Base-by-base conservation (phyloP, 2,888 invertebrate species). In the Campaea margaritaria region DNA sequence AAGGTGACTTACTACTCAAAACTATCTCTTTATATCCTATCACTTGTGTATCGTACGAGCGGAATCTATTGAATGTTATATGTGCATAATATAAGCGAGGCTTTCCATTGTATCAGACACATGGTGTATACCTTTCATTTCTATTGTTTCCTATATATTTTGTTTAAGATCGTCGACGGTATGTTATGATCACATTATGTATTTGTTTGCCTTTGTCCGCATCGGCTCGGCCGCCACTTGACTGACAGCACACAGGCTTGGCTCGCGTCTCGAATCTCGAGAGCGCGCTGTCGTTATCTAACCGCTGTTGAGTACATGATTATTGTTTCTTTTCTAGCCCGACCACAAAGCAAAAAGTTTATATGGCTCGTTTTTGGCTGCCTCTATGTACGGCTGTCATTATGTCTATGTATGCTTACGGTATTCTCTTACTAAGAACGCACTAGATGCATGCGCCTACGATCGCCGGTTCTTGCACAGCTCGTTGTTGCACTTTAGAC, bases 1-100 rank as follows among this genome's bases (percentile, higher is more conserved):
- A 93, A 93, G 95, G 94, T 95, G 95, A 94, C 94, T 94, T 95
- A 95, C 95, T 95, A 95, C 94, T 94, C 94, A 94, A 94, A 94
- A 94, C 94, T 93, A 89, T 86, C 93, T 92, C 82, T 81, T 78
- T 78, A 74, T 79, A 74, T 74, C 81, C 78, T 86, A 80, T 86
- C 84, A 82, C 83, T 60, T 82, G 76, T 78, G 82, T 73, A 77
- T 73, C 79, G 77, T 82, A 75, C 78, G 69, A 75, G 69, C 80
- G 81, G 76, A 73, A 66, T 74, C 75, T 81, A 74, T 70, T 80
- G 76, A 81, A 79, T 85, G 83, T 85, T 83, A 78, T 78, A 78
- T 87, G 83, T 86, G 86, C 86, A 84, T 86, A 72, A 68, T 78
- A 55, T 75, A 72, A 79, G 80, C 84, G 87, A 82, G 82, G 88